phyloP scores from a whole-genome alignment of 1,140 invertebrate genomes.

The Cydia pomonella region DNA sequence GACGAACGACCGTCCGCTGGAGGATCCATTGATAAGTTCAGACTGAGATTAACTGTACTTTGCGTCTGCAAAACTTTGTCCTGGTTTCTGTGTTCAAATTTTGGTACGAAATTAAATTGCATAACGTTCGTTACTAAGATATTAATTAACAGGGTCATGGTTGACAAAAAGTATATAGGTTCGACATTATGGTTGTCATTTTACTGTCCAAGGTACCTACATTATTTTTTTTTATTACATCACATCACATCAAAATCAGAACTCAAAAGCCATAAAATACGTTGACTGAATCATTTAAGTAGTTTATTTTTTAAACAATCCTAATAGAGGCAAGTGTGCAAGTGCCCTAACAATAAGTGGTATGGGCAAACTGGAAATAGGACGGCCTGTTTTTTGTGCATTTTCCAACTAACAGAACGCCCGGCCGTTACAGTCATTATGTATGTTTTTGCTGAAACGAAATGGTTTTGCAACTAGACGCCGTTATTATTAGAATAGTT shows the following conservation, averaged over 20 bases:
- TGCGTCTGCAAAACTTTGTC: slow-evolving; percentile 7
- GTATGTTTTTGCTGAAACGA: slow-evolving; percentile 42
- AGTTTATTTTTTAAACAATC: too few relatives aligned
- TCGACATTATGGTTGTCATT: too few relatives aligned
- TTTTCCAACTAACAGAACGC: slow-evolving; percentile 45
- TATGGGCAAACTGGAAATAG: slow-evolving; percentile 7
- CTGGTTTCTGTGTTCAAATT: neutral
- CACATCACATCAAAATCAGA: too few relatives aligned
- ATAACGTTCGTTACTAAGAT: neutral
- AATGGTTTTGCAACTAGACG: slow-evolving; percentile 1
- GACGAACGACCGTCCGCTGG: slow-evolving; percentile 14
- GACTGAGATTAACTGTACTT: slow-evolving; percentile 21
- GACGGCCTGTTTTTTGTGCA: slow-evolving; percentile 49
- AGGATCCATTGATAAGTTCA: slow-evolving; percentile 26
- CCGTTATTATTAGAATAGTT: slow-evolving; percentile 19
- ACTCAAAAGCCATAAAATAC: too few relatives aligned
- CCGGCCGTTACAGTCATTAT: slow-evolving; percentile 35
- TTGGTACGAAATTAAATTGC: neutral
- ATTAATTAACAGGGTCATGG: too few relatives aligned
- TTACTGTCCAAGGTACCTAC: too few relatives aligned
- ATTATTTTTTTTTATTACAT: too few relatives aligned
- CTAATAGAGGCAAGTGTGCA: neutral
- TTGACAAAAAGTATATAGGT: too few relatives aligned
- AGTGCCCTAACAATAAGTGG: slow-evolving; percentile 20
- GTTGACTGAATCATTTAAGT: too few relatives aligned